Base-by-base conservation (phyloP, 2,113 vertebrate species). In the Corythaixoides concolor region DNA sequence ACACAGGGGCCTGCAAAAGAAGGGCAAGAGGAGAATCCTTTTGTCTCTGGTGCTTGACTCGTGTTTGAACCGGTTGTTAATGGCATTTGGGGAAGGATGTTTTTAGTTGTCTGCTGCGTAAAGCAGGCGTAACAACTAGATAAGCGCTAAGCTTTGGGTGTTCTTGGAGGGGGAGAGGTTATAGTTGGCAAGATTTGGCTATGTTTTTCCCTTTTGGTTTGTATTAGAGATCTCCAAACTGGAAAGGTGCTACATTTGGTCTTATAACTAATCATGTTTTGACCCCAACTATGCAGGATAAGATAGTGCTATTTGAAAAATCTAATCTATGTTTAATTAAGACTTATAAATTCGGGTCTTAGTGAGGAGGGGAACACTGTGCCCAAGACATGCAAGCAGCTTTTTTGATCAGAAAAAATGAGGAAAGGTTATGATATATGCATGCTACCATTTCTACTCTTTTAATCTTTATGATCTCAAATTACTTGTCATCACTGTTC, bases 281-380 rank as follows among this genome's bases (percentile, higher is more conserved):
- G 89, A 69, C 62, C 35, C 27, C 23, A 68, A 11, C 78, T 88
- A 8, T 89, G 47, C 67, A 89, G n/a, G 43, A 52, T 93, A 70
- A 91, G 63, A 83, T 85, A 83, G 39, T 52, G 50, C 59, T 95
- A 62, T 95, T 96, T 95, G 35, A 69, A 93, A 97, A 94, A 69
- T 79, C 66, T 88, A 33, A 41, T 95, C 66, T 93, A 66, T 95
- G 73, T 95, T 88, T 96, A 88, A 95, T 86, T 56, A 73, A 89
- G 75, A 85, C 76, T 94, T 92, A 76, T 35, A 93, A 89, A 91
- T 93, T 88, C 55, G 91, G 53, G 8, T 67, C 56, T 76, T 94
- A 78, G 90, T 87, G 90, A 87, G 66, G 75, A 94, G 56, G 39
- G 50, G 69, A 90, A 37, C 1, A 5, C 64, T 81, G 77, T 96